phyloP scores from a whole-genome alignment of 2,888 invertebrate species.

The Teinopalpus imperialis region DNA sequence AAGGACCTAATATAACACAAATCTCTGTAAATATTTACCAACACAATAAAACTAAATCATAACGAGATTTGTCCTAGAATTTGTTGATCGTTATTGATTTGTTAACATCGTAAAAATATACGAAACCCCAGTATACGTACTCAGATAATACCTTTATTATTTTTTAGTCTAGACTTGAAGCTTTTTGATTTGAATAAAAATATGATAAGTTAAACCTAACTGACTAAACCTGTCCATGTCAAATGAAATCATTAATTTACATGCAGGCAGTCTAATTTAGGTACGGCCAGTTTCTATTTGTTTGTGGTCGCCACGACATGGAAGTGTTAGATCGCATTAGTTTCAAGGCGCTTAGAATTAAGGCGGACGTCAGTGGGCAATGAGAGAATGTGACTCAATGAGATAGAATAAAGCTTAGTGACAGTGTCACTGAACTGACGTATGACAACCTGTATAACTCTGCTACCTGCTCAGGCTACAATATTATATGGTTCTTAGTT shows the following conservation, averaged over 20 bases:
- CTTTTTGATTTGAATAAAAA: neutral
- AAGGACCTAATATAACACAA: too few species aligned
- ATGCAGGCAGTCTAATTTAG: slow-evolving; percentile 4
- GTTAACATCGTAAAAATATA: too few species aligned
- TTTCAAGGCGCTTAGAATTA: slow-evolving; percentile 17
- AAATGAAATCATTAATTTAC: slow-evolving; percentile 8
- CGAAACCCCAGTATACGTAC: too few species aligned
- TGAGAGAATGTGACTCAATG: slow-evolving; percentile 13
- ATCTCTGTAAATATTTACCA: too few species aligned
- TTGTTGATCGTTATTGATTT: too few species aligned
- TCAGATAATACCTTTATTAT: too few species aligned
- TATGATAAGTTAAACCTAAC: too few species aligned
- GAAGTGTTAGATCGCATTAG: slow-evolving; percentile 23
- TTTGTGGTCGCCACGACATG: slow-evolving; percentile 14
- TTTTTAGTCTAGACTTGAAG: too few species aligned
- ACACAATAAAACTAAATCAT: too few species aligned
- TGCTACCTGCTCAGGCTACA: slow-evolving; percentile 5
- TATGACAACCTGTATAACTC: slow-evolving; percentile 5
- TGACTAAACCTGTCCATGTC: slow-evolving; percentile 2
- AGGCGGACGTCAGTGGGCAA: slow-evolving; percentile 16
- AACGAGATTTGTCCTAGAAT: too few species aligned
- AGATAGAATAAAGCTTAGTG: slow-evolving; percentile 24
- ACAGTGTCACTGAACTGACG: slow-evolving; percentile 22
- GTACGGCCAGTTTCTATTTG: slow-evolving; percentile 10
- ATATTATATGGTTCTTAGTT: slow-evolving; percentile 2